Evolutionary conservation across 2,113 vertebrate genomes (phyloP), one percentile per base, ranked within the genome.

Genomic region (Anolis sagrei): DNA sequence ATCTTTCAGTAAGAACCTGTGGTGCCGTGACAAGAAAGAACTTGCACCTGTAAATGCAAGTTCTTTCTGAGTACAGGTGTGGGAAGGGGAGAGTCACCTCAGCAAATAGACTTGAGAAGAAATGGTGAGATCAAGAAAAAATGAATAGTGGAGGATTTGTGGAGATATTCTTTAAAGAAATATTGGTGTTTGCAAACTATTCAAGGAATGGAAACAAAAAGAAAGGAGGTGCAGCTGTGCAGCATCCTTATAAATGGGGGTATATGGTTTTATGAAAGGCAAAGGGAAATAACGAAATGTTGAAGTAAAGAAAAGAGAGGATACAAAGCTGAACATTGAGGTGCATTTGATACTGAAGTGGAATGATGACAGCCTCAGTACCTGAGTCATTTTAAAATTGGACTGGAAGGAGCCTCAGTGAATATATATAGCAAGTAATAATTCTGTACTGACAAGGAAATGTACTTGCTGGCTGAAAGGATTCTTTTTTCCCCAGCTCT

Each of bases 211-310:
- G 78, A 29, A 86, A 84, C 86, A 70, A 0, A 2, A 81, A 82
- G 1, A 1, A 78, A 1, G 79, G 34, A 39, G 54, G 21, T 69
- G 21, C 7, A 66, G 51, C 1, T 91, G 2, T 8, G 66, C 81
- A 70, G 79, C 61, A 49, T 68, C 2, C 25, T 36, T 84, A 36
- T 32, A 69, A 83, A 44, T n/a, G 62, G 81, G 1, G 0, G 34
- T 88, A 74, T 75, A 79, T 87, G 82, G 5, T 83, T 79, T 82
- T 1, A 89, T 16, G 6, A 64, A 18, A 14, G 19, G 6, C 51
- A 27, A 89, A 93, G 87, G 87, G 66, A 82, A 89, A 25, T 16
- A 76, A 29, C 2, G 29, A 77, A 87, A 83, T 87, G 76, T 64
- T 72, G 14, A 5, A 77, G 19, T 2, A 13, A 29, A 18, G 48